Percentiles rank a stretch among this genome's conserved stretches.
phyloP scores from a whole-genome alignment of 2,113 vertebrate species.

The Chionis minor region DNA sequence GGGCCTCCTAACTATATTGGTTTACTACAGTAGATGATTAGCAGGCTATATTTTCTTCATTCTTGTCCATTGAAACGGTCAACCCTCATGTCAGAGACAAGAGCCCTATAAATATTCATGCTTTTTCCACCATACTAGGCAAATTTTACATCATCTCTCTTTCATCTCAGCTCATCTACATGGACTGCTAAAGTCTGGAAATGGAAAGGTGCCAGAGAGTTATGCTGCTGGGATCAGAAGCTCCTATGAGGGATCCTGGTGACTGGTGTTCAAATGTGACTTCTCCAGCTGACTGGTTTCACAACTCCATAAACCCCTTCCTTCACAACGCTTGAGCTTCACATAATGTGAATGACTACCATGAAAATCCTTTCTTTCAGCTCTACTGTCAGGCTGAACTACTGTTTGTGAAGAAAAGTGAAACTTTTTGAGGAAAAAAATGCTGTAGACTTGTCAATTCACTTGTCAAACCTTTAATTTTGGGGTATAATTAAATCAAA shows the following conservation, averaged over 20 bases:
- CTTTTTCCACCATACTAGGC: background rate
- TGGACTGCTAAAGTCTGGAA: background rate
- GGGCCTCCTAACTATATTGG: background rate
- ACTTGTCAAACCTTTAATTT: background rate
- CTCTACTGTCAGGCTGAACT: background rate
- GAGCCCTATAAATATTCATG: background rate
- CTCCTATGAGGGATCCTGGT: background rate
- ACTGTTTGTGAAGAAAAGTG: background rate
- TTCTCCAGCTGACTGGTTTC: background rate
- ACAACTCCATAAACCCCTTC: background rate
- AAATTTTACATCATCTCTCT: background rate
- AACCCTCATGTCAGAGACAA: background rate
- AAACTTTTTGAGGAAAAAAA: fast-evolving
- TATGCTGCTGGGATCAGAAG: background rate
- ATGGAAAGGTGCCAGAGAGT: background rate
- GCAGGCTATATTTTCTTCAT: background rate
- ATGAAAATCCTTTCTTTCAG: background rate
- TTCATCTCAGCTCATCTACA: background rate
- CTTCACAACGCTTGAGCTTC: background rate
- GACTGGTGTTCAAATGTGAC: background rate
- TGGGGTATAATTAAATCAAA: background rate
- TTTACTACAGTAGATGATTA: background rate
- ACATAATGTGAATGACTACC: background rate
- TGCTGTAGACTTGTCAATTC: background rate
- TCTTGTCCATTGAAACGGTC: background rate